Base-by-base conservation (phyloP, 2,797 vertebrate genomes). In the Enteromius argenteus region DNA sequence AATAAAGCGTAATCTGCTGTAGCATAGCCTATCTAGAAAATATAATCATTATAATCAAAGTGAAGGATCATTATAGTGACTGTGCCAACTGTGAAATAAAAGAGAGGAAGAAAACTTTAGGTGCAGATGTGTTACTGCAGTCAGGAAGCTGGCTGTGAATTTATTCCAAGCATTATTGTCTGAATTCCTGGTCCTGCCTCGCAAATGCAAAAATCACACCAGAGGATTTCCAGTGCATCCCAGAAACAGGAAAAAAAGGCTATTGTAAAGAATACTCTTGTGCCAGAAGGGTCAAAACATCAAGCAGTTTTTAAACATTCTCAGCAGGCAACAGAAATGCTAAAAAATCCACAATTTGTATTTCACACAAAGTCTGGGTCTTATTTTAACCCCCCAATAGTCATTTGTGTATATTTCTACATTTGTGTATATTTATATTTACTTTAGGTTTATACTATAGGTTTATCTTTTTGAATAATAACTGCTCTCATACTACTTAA, bases 141-240 rank as follows among this genome's bases (percentile, higher is more conserved):
- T 35, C n/a, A 68, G 64, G 30, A 79, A 72, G 21, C 58, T 76
- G 72, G 14, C 44, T 23, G 73, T 53, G 11, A 68, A 51, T 35
- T 53, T 71, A 78, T 51, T 56, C 27, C 17, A 78, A 66, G 44
- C 46, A 76, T 44, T 72, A 62, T 71, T 78, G 27, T 69, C 49
- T 37, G 64, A 69, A 78, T 78, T 84, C 51, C 27, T 71, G 27
- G 19, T 35, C 13, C 39, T 80, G 64, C 44, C 21, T 77, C n/a
- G 14, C 10, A 74, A 51, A 83, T 64, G 71, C 46, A 67, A 15
- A 74, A 71, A 68, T 69, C 79, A 51, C 58, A 56, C 19, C 23
- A 66, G 56, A 77, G 81, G 84, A 87, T 80, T 73, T 87, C 56
- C 77, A 76, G 62, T 19, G n/a, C 30, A 74, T 82, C 69, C 68